Base-by-base conservation (phyloP, 1,140 invertebrate genomes). In the Cyrtorhinus lividipennis region DNA sequence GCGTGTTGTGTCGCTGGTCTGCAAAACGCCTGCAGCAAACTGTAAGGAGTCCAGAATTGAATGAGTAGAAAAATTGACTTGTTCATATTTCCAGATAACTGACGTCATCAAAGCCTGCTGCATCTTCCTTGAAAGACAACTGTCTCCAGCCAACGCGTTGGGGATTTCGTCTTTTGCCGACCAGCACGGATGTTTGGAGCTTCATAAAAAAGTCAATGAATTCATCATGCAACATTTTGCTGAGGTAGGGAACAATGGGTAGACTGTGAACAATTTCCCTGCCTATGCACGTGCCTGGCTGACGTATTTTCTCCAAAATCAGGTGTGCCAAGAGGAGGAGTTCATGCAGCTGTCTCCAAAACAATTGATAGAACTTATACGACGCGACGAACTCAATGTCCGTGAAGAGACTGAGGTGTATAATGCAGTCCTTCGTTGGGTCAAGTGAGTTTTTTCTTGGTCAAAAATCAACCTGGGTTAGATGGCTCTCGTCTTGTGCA, bases 101-200 rank as follows among this genome's bases (percentile, higher is more conserved):
- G 88, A 91, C 78, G 88, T 95, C 24, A 91, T 93, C 66, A 86
- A 92, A 68, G 90, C 89, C 0, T 95, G 91, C 76, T 91, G 88
- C 75, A 83, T 85, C 44, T 95, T 93, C 75, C 76, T 95, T 44
- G 90, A 93, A 76, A 81, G 86, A 24, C 91, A 95, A 73, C 74
- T 95, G 62, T 89, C 94, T 72, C 89, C 91, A n/a, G 88, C 85
- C 62, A 95, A 95, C 75, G 91, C 90, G 22, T 92, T 95, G 62
- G 91, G 92, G 53, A 94, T 95, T 69, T 86, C 88, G 13, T 88
- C 86, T 75, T 95, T 93, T 76, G 90, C 90, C 0, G 88, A 92
- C 71, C 90, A 92, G 71, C 89, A 94, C 71, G 87, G 89, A 24
- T 95, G 91, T 72, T 79, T 81, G 22, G 84, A 88, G 44, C 77